Percentiles rank a stretch among this genome's conserved stretches.
Conservation (phyloP, 2,113 vertebrate genomes). For the Motacilla tschutschensis region DNA sequence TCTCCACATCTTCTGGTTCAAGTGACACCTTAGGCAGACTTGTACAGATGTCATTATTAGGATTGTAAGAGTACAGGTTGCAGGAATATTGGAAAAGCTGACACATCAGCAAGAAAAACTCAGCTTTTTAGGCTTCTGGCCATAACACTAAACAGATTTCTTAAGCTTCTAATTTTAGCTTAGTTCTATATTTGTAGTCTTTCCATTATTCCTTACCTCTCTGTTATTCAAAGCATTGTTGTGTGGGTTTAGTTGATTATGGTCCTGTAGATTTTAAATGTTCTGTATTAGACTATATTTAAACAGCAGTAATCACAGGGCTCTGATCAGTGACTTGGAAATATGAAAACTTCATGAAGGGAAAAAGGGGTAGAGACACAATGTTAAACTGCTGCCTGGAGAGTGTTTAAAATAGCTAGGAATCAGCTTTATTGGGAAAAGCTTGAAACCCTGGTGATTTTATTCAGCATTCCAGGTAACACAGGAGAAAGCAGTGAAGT, state of each 20-base stretch:
- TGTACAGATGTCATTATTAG: not conserved
- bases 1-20: not conserved
- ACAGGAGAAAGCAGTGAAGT: not conserved
- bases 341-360: slow-evolving; percentile 2
- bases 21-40: not conserved
- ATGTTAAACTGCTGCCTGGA: slow-evolving; percentile 1
- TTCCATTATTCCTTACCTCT: not conserved
- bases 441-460: not conserved
- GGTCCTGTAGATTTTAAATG: not conserved
- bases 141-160: not conserved
- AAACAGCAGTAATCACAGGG: not conserved
- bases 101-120: not conserved
- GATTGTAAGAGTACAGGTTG: not conserved
- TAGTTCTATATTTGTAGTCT: not conserved
- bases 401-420: slow-evolving; percentile 27
- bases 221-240: not conserved
- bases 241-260: not conserved
- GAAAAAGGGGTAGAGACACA: not conserved
- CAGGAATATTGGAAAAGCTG: not conserved
- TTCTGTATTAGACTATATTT: not conserved
- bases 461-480: slow-evolving; percentile 1
- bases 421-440: not conserved
- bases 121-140: not conserved
- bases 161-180: not conserved
- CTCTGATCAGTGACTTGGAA: slow-evolving; percentile 6